These are phyloP conservation scores for Anhinga anhinga DNA, from an alignment of 2,113 vertebrate genomes.

Conservation along the genomic window DNA sequence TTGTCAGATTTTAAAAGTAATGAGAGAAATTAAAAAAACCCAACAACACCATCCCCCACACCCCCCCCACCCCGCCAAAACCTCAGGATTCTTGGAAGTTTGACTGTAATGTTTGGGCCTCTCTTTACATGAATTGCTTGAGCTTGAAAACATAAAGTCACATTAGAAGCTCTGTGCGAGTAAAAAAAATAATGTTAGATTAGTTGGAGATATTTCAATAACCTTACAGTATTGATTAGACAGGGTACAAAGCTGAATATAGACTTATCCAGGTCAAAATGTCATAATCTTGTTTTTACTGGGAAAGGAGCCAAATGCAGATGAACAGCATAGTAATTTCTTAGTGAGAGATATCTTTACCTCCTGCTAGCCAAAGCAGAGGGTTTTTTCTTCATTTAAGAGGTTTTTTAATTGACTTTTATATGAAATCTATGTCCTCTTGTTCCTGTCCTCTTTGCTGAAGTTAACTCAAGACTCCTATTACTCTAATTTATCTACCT, in stretches of 20 bases:
- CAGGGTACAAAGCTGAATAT: not conserved
- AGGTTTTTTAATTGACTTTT: not conserved
- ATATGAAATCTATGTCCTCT: not conserved
- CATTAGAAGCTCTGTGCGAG: not conserved
- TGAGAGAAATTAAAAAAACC: not conserved
- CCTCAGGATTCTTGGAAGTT: not conserved
- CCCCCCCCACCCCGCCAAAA: too few relatives aligned
- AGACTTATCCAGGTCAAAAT: not conserved
- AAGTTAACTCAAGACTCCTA: not conserved
- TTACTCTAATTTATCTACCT: not conserved
- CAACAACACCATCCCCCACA: accelerated
- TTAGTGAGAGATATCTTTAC: not conserved
- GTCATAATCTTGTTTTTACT: not conserved
- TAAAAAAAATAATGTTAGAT: not conserved
- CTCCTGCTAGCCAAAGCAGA: not conserved
- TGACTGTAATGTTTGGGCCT: not conserved
- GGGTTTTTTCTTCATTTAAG: not conserved
- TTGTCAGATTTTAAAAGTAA: not conserved
- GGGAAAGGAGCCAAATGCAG: not conserved
- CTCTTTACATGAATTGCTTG: not conserved
- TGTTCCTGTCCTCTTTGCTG: not conserved
- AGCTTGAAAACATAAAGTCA: not conserved
- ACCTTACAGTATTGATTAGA: not conserved
- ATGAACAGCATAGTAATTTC: not conserved
- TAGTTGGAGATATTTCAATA: not conserved